Evolutionary conservation across 2,113 vertebrate species (phyloP).

Genomic region (Odocoileus virginianus): DNA sequence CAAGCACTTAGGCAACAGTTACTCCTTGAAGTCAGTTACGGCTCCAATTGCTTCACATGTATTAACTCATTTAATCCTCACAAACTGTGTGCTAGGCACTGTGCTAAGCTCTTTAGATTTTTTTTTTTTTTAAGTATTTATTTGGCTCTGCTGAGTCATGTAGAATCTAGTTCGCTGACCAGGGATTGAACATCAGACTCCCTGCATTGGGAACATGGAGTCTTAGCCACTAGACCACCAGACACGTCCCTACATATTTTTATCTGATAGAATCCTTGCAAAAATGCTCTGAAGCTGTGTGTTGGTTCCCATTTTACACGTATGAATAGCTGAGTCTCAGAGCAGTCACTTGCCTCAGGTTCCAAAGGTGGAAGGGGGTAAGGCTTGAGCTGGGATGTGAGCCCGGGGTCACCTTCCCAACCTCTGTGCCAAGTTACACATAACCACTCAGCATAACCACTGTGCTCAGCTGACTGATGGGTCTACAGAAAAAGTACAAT

Average conservation of each 20-base stretch:
- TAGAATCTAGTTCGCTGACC: not conserved
- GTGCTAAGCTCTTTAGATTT: not conserved
- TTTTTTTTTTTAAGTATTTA: not conserved
- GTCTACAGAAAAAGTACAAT: not conserved
- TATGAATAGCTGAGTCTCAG: not conserved
- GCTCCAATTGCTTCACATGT: not conserved
- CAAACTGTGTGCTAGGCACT: not conserved
- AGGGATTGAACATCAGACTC: not conserved
- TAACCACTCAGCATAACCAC: not conserved
- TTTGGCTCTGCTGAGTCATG: not conserved
- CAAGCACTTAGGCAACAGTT: not conserved
- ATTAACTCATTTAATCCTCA: not conserved
- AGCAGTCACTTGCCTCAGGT: not conserved
- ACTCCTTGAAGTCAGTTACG: accelerated
- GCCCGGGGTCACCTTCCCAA: not conserved
- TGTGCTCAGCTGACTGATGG: accelerated
- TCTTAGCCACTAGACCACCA: not conserved
- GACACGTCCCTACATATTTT: not conserved
- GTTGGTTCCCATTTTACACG: not conserved
- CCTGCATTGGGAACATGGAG: not conserved
- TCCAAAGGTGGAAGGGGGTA: not conserved
- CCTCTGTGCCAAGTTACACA: accelerated
- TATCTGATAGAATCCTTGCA: not conserved
- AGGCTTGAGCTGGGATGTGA: not conserved
- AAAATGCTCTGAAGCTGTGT: not conserved